Evolutionary conservation across 2,888 invertebrate genomes (phyloP).

Genomic region (Notodonta ziczac): DNA sequence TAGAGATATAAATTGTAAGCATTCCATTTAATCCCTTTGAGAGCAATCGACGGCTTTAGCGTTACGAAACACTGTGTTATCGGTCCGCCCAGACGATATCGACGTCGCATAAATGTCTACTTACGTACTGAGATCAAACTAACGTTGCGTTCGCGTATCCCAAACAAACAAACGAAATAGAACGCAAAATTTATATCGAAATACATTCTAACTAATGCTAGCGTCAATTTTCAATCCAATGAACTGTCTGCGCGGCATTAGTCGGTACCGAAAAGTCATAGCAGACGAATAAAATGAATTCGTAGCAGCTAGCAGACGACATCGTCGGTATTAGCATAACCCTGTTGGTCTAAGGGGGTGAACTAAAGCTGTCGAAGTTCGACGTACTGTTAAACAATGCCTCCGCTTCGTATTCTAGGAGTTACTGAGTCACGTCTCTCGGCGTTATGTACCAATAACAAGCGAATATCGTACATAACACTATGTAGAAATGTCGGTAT

Average conservation of each 20-base stretch:
- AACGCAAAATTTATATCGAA: constrained; percentile 30
- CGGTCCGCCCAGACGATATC: constrained; percentile 54
- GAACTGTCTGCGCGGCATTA: constrained; percentile 66
- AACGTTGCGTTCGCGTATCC: constrained; percentile 34
- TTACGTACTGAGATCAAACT: constrained; percentile 16
- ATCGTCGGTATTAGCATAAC: constrained; percentile 73
- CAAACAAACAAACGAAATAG: constrained; percentile 56
- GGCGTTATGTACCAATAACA: constrained; percentile 50
- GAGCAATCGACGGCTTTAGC: constrained; percentile 65
- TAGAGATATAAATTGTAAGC: constrained; percentile 82
- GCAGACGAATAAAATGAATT: constrained; percentile 73
- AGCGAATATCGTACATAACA: constrained; percentile 26
- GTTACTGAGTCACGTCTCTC: constrained; percentile 62
- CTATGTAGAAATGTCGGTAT: constrained; percentile 26
- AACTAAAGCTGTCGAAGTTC: constrained; percentile 67
- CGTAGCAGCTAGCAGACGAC: constrained; percentile 59
- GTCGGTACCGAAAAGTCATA: constrained; percentile 52
- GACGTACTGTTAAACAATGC: constrained; percentile 69
- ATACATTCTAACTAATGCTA: constrained; percentile 32
- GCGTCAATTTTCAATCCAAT: constrained; percentile 56
- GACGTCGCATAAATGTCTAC: constrained; percentile 42
- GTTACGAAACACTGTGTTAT: constrained; percentile 68
- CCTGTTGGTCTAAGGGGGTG: constrained; percentile 54
- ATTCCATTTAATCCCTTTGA: constrained; percentile 79
- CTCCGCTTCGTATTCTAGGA: constrained; percentile 52